phyloP scores from a whole-genome alignment of 2,797 vertebrate species.

The Sardinella longiceps region DNA sequence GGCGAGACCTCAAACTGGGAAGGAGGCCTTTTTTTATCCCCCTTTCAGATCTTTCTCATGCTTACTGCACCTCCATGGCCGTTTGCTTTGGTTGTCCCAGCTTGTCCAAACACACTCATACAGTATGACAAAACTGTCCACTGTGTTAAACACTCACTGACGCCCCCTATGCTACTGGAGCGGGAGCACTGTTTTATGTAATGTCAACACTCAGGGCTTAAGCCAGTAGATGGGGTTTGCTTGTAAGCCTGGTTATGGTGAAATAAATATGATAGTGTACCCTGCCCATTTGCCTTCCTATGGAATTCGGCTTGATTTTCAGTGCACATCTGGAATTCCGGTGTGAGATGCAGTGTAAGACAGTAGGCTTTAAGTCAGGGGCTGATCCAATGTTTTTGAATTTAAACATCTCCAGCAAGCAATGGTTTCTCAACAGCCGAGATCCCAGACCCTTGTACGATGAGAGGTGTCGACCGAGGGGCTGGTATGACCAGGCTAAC shows the following conservation, averaged over 20 bases:
- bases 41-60: background rate
- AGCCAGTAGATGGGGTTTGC: conserved; percentile 31
- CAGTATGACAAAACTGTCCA: background rate
- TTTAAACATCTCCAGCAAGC: too few relatives aligned
- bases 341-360: too few relatives aligned
- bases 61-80: background rate
- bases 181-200: conserved; percentile 29
- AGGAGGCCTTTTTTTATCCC: background rate
- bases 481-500: too few relatives aligned
- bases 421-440: too few relatives aligned
- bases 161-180: background rate
- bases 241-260: background rate
- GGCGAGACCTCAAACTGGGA: background rate
- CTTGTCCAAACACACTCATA: background rate
- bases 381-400: too few relatives aligned
- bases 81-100: background rate
- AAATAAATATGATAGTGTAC: background rate
- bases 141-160: background rate
- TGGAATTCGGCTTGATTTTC: too few relatives aligned
- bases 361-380: too few relatives aligned
- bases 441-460: too few relatives aligned
- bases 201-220: conserved; percentile 41
- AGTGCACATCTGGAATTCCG: too few relatives aligned
- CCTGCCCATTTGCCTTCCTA: too few relatives aligned
- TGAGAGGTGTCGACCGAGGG: too few relatives aligned